Base-by-base conservation (phyloP, 2,888 invertebrate species). In the Hydroisotoma schaefferi region DNA sequence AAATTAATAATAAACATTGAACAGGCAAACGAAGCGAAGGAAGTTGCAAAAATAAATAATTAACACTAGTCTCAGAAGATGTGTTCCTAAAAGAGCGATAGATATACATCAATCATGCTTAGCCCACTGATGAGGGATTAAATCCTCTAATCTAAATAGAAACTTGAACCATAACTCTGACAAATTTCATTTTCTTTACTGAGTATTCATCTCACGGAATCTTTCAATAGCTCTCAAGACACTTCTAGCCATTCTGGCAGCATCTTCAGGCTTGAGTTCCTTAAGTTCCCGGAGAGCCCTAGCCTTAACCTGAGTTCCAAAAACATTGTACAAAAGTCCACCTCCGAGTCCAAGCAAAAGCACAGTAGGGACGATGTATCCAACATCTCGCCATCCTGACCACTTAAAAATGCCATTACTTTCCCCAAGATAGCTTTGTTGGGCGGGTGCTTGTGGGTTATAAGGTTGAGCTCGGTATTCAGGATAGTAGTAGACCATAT, bases 161-260 rank as follows among this genome's bases (percentile, higher is more conserved):
- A n/a, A n/a, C n/a, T n/a, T n/a, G n/a, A n/a, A n/a, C n/a, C n/a
- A n/a, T n/a, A n/a, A n/a, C n/a, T n/a, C n/a, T n/a, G n/a, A n/a
- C n/a, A n/a, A n/a, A n/a, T n/a, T n/a, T n/a, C n/a, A n/a, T n/a
- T n/a, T n/a, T n/a, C n/a, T n/a, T n/a, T n/a, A n/a, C n/a, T n/a
- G 20, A 40, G 46, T 63, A 37, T 59, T 63, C 29, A 63, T 12
- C 22, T 69, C 59, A 8, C 67, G 69, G 59, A 67, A 67, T 59
- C 60, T 68, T 46, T 68, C 65, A 47, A 72, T 61, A 40, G 70
- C 72, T 29, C 57, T 55, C 43, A 72, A 47, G 37, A 72, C 70
- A 56, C 65, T 57, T 37, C 58, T 62, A 26, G 64, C 66, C 66
- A 68, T 62, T 10, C 68, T 56, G 26, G 69, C 63, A 27, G 66